Percentiles rank a stretch among this genome's conserved stretches.
Evolutionary conservation across 2,113 vertebrate genomes (phyloP).

Genomic region (Acanthisitta chloris): DNA sequence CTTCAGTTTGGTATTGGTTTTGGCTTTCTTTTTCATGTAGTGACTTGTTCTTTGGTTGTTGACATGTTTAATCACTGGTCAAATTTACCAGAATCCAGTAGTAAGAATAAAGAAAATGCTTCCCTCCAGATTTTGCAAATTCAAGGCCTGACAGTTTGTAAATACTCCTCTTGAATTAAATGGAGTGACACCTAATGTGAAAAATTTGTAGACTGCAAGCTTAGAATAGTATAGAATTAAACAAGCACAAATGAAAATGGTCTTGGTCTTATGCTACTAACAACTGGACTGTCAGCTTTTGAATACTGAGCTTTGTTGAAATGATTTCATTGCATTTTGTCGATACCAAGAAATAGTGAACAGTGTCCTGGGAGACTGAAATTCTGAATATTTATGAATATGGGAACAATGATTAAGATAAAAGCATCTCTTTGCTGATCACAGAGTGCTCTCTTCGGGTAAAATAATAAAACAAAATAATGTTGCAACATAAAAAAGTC

Average conservation of each 20-base stretch:
- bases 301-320: not conserved
- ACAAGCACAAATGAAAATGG: not conserved
- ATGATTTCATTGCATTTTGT: not conserved
- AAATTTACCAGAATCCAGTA: not conserved
- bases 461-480: constrained; percentile 56
- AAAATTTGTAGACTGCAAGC: not conserved
- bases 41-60: not conserved
- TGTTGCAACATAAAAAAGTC: not conserved
- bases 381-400: constrained; percentile 49
- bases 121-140: not conserved
- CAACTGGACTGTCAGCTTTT: not conserved
- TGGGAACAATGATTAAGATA: constrained; percentile 32
- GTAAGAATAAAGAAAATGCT: not conserved
- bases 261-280: not conserved
- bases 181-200: not conserved
- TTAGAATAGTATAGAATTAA: not conserved
- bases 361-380: not conserved
- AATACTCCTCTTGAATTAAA: not conserved
- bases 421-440: constrained; percentile 34
- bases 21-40: not conserved
- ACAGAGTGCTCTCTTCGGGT: not conserved
- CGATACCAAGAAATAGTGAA: not conserved
- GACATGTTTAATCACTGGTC: not conserved
- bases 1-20: not conserved
- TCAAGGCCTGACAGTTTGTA: not conserved